Evolutionary conservation across 2,888 invertebrate genomes (phyloP), one percentile per base, ranked within the genome.

Genomic region (Ephialtes manifestator): DNA sequence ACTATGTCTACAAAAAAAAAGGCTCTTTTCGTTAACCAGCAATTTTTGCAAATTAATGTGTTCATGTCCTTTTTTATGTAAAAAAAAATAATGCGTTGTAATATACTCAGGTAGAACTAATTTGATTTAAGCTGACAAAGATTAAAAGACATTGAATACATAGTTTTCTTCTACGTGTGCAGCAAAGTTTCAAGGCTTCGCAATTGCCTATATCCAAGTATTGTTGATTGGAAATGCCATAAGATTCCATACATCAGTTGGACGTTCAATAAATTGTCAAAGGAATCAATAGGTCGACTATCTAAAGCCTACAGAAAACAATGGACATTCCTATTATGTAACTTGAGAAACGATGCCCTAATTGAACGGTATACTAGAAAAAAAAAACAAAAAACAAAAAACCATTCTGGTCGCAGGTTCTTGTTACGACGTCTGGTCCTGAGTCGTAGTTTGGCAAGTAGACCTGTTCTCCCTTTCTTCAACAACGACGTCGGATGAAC

Each of bases 381-480:
- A 1, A n/a, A 58, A 20, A 24, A 31, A 20, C 8, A 53, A 53
- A 53, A 1, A n/a, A 58, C 10, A 24, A 31, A 28, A 28, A 11
- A 28, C 15, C 5, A 60, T 60, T 60, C 60, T 10, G 10, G 28
- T 60, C 60, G 13, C 11, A 31, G 60, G 11, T 31, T 60, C 60
- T 55, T 55, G 24, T 24, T 24, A 55, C 1, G 5, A 58, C 0
- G 35, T 60, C 60, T 60, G 18, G 18, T n/a, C 51, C n/a, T 7
- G 4, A 5, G 5, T 51, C n/a, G 18, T 15, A 31, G 31, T 60
- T 31, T 60, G 55, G 55, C 24, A 15, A 24, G 3, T 15, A 11
- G 63, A 63, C 35, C 39, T n/a, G 8, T 35, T 63, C 13, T 8
- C 72, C 43, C 55, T 63, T 63, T 35, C 60, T 20, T 35, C 11